Conservation (phyloP, 2,113 vertebrate genomes). For the human region GRCh38 chr1:41838001-41838500, state of each 20-base stretch:
- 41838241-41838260: neutral
- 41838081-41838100: neutral
- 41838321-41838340: neutral
- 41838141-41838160: neutral
- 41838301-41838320: accelerated
- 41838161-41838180: neutral
- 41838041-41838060: neutral
- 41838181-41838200: neutral
- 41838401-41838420: neutral
- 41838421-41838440: neutral
- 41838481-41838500: neutral
- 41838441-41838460: neutral
- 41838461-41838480: neutral
- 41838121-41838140: neutral
- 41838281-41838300: neutral
- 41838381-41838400: neutral
- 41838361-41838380: neutral
- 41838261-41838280: accelerated
- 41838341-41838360: neutral
- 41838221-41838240: neutral
- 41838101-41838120: neutral
- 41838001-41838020: neutral
- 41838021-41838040: neutral
- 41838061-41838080: neutral
- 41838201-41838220: neutral